These are phyloP conservation scores for Chloroceryle inda DNA, from an alignment of 2,797 vertebrate genomes.

Conservation along the genomic window DNA sequence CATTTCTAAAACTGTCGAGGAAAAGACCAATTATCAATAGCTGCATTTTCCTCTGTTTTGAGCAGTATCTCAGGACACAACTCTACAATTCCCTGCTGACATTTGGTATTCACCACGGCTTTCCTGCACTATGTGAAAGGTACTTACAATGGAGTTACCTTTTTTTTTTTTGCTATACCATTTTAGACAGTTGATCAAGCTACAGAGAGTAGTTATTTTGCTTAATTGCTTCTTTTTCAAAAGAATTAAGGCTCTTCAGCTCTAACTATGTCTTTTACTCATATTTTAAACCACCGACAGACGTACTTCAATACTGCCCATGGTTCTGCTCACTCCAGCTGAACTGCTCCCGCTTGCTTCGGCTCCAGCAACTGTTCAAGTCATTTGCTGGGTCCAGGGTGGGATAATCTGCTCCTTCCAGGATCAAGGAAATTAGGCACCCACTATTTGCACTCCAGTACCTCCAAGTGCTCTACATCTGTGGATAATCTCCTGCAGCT, in stretches of 20 bases:
- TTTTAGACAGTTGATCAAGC: not conserved
- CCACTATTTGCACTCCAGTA: not conserved
- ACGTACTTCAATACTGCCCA: rapidly evolving
- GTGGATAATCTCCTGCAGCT: not conserved
- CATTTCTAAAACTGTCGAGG: not conserved
- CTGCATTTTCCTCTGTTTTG: not conserved
- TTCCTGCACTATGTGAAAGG: not conserved
- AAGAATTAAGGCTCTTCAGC: not conserved
- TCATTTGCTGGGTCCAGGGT: not conserved
- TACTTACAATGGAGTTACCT: not conserved
- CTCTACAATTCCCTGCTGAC: not conserved
- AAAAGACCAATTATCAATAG: not conserved
- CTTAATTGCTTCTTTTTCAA: not conserved
- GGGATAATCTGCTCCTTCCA: not conserved
- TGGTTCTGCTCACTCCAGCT: not conserved
- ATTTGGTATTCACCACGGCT: not conserved
- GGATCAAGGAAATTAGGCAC: not conserved
- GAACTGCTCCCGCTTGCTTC: not conserved
- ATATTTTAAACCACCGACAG: not conserved
- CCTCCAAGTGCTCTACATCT: not conserved
- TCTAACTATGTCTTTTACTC: not conserved
- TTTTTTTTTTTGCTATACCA: not conserved
- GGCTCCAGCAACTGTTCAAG: not conserved
- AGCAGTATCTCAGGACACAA: not conserved
- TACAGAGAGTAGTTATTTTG: not conserved